A percentile compares a stretch with the other conserved stretches of the same genome.
Evolutionary conservation across 2,797 vertebrate genomes (phyloP).

Genomic region (Tenualosa ilisha): DNA sequence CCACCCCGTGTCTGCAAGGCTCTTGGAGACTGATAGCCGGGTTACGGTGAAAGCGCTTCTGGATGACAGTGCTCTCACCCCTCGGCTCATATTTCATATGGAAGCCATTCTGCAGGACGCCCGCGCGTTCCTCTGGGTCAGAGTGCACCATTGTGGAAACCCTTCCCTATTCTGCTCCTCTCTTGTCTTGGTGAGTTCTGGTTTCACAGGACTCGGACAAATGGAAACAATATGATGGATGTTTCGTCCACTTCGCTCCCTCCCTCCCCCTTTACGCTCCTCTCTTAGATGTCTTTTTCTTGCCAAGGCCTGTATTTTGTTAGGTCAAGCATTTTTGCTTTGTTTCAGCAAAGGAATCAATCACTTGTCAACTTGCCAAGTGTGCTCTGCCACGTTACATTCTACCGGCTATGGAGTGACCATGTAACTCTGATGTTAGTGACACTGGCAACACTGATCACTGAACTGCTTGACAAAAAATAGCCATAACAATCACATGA

Average conservation of each 20-base stretch:
- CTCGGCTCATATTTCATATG: slow-evolving; percentile 6
- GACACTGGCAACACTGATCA: neutral
- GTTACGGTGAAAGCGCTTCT: neutral
- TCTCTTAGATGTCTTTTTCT: neutral
- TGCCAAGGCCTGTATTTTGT: neutral
- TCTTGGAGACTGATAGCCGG: neutral
- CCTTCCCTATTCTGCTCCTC: neutral
- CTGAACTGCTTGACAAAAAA: neutral
- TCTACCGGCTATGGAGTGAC: neutral
- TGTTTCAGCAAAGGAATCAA: neutral
- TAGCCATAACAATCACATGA: neutral
- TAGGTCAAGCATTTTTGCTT: neutral
- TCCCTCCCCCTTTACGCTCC: neutral
- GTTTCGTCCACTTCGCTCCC: neutral
- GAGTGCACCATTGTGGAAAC: neutral
- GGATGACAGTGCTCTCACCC: slow-evolving; percentile 19
- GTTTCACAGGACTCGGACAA: slow-evolving; percentile 2
- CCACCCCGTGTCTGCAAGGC: neutral
- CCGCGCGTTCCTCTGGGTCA: neutral
- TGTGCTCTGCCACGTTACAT: neutral
- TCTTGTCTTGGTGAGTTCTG: neutral
- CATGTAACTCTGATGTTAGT: neutral
- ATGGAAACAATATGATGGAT: slow-evolving; percentile 24
- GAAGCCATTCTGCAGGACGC: slow-evolving; percentile 6
- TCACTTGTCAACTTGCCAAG: neutral